phyloP scores from a whole-genome alignment of 2,113 vertebrate genomes.

The Mobula birostris region DNA sequence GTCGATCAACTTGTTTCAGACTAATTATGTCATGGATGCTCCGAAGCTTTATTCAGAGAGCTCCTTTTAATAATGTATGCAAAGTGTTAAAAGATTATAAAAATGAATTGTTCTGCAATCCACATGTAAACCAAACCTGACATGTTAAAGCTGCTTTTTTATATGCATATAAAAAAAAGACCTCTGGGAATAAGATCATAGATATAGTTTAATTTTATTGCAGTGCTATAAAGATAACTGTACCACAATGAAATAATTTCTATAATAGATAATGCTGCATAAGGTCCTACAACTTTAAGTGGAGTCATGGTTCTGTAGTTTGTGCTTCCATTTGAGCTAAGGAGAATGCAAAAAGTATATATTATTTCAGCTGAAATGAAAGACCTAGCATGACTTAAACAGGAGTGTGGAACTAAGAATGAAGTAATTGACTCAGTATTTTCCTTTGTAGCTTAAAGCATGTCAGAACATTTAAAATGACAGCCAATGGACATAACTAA shows the following conservation, averaged over 20 bases:
- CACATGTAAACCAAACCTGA: slow-evolving; percentile 33
- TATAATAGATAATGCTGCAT: slow-evolving; percentile 24
- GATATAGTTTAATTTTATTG: slow-evolving; percentile 38
- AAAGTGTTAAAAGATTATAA: slow-evolving; percentile 26
- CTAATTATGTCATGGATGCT: background rate
- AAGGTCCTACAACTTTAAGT: slow-evolving; percentile 25
- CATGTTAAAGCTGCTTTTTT: slow-evolving; percentile 36
- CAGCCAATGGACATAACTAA: background rate
- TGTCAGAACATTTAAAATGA: slow-evolving; percentile 18
- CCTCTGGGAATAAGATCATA: slow-evolving; percentile 35
- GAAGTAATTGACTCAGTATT: background rate
- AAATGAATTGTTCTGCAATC: slow-evolving; percentile 32
- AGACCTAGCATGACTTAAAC: background rate
- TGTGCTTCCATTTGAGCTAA: background rate
- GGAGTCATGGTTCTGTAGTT: slow-evolving; percentile 14
- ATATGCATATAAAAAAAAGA: slow-evolving; percentile 36
- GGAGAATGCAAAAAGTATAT: background rate
- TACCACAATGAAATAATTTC: slow-evolving; percentile 36
- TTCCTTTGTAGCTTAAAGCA: slow-evolving; percentile 9
- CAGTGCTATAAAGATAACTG: slow-evolving; percentile 37
- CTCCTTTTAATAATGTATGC: slow-evolving; percentile 3
- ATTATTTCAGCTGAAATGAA: background rate
- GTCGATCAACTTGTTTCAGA: background rate
- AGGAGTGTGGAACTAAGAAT: background rate
- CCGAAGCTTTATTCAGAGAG: background rate